Percentiles rank a stretch among this genome's conserved stretches.
Evolutionary conservation across 1,140 invertebrate genomes (phyloP).

Genomic region (Drosophila nigromelanica): DNA sequence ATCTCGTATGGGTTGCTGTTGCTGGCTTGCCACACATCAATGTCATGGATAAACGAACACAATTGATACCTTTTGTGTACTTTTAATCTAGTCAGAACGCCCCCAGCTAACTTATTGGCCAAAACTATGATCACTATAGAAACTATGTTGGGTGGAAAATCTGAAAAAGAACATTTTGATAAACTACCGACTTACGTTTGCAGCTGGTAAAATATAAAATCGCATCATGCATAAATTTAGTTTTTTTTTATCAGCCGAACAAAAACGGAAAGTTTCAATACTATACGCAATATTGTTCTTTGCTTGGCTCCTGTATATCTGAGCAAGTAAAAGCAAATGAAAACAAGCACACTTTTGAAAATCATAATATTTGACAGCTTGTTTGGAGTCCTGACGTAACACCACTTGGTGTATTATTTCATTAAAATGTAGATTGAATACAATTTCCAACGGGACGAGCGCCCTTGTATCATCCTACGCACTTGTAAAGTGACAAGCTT

Average conservation of each 20-base stretch:
- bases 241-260: conserved; percentile 10
- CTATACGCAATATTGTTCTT: not conserved
- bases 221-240: conserved; percentile 11
- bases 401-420: not conserved
- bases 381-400: not conserved
- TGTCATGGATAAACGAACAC: conserved; percentile 60
- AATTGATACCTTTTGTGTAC: conserved; percentile 67
- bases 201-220: conserved; percentile 42
- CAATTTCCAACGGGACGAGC: not conserved
- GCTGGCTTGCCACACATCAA: conserved; percentile 38
- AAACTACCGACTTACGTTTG: conserved; percentile 4
- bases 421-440: not conserved
- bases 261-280: conserved; percentile 8
- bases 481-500: not conserved
- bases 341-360: not conserved
- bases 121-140: conserved; percentile 11
- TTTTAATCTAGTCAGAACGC: conserved; percentile 52
- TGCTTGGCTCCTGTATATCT: not conserved
- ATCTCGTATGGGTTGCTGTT: conserved; percentile 28
- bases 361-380: not conserved
- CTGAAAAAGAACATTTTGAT: conserved; percentile 8
- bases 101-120: conserved; percentile 9
- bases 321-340: not conserved
- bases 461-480: not conserved
- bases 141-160: conserved; percentile 6